These are phyloP conservation scores for Mustela nigripes DNA, from an alignment of 2,113 vertebrate species.

Conservation along the genomic window DNA sequence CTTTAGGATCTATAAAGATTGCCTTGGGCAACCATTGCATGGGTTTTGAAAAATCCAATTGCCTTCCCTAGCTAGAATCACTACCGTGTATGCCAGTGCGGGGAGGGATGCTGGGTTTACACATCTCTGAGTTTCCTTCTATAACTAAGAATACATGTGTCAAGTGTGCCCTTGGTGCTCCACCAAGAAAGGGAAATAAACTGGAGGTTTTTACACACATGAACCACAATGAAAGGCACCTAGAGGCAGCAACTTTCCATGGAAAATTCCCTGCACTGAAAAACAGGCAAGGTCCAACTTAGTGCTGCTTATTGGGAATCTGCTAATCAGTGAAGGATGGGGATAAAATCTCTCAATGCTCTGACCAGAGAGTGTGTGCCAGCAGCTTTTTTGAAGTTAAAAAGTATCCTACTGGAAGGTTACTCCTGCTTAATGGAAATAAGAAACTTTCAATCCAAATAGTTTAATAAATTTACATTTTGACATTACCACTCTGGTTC, in stretches of 20 bases:
- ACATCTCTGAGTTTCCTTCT: not conserved
- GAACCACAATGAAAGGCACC: not conserved
- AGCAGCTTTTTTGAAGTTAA: constrained; percentile 4
- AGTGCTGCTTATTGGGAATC: not conserved
- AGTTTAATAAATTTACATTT: constrained; percentile 16
- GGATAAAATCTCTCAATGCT: constrained; percentile 1
- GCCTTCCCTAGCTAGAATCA: not conserved
- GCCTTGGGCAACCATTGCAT: not conserved
- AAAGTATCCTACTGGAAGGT: not conserved
- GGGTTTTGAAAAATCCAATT: constrained; percentile 41
- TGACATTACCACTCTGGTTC: constrained; percentile 14
- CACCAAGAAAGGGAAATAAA: not conserved
- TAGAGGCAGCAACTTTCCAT: not conserved
- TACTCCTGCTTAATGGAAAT: constrained; percentile 32
- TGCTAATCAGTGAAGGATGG: not conserved
- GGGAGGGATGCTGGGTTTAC: not conserved
- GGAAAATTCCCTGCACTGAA: not conserved
- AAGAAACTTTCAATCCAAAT: constrained; percentile 43
- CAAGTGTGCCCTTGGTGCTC: not conserved
- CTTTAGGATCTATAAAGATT: not conserved
- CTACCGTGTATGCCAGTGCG: not conserved
- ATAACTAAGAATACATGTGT: not conserved
- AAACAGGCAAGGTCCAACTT: not conserved
- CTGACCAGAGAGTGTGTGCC: not conserved
- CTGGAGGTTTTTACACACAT: not conserved